Percentiles rank a stretch among this genome's conserved stretches.
Evolutionary conservation across 1,140 invertebrate species (phyloP).

Genomic region (Solenopsis fugax): DNA sequence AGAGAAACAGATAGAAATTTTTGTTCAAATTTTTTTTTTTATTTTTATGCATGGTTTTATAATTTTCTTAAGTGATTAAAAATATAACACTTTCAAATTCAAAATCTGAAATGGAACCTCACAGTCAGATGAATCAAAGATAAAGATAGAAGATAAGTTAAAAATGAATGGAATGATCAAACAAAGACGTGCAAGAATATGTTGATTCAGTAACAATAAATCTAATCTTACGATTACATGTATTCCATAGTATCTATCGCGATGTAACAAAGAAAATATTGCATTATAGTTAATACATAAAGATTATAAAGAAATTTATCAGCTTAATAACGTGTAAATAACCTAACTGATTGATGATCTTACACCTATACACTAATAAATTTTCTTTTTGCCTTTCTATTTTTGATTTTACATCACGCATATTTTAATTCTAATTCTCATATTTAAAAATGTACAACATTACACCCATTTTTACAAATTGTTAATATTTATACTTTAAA

Average conservation of each 20-base stretch:
- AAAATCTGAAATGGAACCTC: background rate
- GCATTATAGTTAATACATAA: background rate
- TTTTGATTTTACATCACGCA: background rate
- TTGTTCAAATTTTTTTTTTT: background rate
- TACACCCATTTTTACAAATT: too few species aligned
- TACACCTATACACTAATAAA: background rate
- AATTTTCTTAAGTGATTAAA: background rate
- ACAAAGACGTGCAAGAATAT: background rate
- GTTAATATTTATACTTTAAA: too few species aligned
- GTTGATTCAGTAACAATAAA: background rate
- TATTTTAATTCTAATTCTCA: background rate
- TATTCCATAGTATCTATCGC: background rate
- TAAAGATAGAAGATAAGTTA: background rate
- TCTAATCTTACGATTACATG: background rate
- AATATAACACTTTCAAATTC: background rate
- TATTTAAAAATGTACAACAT: background rate
- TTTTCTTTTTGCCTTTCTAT: background rate
- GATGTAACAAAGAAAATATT: background rate
- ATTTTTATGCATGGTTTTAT: slow-evolving; percentile 22
- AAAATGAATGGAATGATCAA: background rate
- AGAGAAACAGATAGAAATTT: background rate
- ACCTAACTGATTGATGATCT: background rate
- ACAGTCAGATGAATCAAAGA: background rate
- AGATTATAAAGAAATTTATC: background rate
- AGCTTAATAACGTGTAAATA: background rate